A percentile compares a stretch with the other conserved stretches of the same genome.
These are phyloP conservation scores for Cerastis rubricosa DNA, from an alignment of 2,888 invertebrate genomes.

Conservation along the genomic window DNA sequence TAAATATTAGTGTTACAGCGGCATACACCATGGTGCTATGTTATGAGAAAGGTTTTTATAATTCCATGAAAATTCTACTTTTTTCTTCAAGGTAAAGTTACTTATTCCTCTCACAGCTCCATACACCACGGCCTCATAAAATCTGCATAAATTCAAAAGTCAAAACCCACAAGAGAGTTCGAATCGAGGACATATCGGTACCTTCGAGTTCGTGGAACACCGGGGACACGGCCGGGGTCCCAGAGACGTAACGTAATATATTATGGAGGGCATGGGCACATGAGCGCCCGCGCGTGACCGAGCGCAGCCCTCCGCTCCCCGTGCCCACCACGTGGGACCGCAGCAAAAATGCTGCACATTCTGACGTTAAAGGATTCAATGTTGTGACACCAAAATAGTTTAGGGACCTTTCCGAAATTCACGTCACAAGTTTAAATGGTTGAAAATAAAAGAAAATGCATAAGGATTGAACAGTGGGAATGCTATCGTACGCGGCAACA, in stretches of 20 bases:
- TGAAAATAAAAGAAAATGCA: neutral
- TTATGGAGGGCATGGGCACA: constrained; percentile 56
- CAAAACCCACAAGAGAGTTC: constrained; percentile 33
- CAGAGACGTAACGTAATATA: constrained; percentile 58
- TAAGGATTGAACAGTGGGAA: neutral
- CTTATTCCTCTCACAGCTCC: neutral
- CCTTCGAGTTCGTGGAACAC: constrained; percentile 57
- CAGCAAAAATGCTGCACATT: constrained; percentile 31
- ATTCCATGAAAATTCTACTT: neutral
- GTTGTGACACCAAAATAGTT: constrained; percentile 2
- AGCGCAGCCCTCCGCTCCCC: constrained; percentile 12
- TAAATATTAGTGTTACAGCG: neutral
- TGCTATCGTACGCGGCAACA: neutral
- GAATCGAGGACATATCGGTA: constrained; percentile 56
- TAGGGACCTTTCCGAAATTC: neutral
- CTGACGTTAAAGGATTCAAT: constrained; percentile 9
- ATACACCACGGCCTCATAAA: constrained; percentile 16
- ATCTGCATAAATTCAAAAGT: constrained; percentile 42
- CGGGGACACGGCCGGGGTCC: constrained; percentile 24
- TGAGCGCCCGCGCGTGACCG: constrained; percentile 59
- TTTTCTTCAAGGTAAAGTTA: neutral
- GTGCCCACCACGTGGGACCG: constrained; percentile 14
- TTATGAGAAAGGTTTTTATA: neutral
- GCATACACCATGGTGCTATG: too few species aligned
- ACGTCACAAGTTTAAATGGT: neutral